Base-by-base conservation (phyloP, 2,888 invertebrate species). In the Oegoconia quadripuncta region DNA sequence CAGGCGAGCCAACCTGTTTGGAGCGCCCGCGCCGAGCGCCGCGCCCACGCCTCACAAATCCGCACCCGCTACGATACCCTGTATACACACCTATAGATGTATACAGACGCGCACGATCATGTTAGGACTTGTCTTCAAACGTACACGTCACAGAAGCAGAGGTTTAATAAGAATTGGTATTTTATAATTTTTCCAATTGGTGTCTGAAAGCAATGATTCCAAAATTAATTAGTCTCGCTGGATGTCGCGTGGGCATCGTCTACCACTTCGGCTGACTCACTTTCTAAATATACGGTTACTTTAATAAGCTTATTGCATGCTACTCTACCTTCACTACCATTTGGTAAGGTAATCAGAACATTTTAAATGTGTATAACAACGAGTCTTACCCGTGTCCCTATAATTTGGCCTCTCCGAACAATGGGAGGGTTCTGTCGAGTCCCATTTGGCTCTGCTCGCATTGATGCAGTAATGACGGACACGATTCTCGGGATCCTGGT, bases 41-140 rank as follows among this genome's bases (percentile, higher is more conserved):
- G 65, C 78, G 75, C 82, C 83, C 67, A 81, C 84, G 78, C 73
- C 74, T 73, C 68, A 79, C 82, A 84, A 86, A 84, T 79, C 86
- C 74, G 76, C 80, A 76, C 70, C 67, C 66, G 61, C 62, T 64
- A 56, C 59, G 49, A 58, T 57, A 49, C 57, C 55, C 43, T 46
- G 50, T 41, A 47, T 42, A 40, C 45, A 32, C 26, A 35, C 42
- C 36, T 40, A 37, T 18, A 44, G 17, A 27, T 32, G 55, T 48
- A 49, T 42, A 57, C 50, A 48, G 62, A 55, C 72, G 58, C 63
- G 71, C 62, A 48, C 55, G 67, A 65, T 68, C 83, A 70, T 67
- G 83, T 81, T 64, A 51, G 55, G 64, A 81, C 83, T 64, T 78
- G 83, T 74, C 74, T 63, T 44, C 46, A 17, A 43, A 33, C 31